Percentiles rank a stretch among this genome's conserved stretches.
These are phyloP conservation scores for Heteromyza rotundicornis DNA, from an alignment of 2,888 invertebrate genomes.

Conservation along the genomic window DNA sequence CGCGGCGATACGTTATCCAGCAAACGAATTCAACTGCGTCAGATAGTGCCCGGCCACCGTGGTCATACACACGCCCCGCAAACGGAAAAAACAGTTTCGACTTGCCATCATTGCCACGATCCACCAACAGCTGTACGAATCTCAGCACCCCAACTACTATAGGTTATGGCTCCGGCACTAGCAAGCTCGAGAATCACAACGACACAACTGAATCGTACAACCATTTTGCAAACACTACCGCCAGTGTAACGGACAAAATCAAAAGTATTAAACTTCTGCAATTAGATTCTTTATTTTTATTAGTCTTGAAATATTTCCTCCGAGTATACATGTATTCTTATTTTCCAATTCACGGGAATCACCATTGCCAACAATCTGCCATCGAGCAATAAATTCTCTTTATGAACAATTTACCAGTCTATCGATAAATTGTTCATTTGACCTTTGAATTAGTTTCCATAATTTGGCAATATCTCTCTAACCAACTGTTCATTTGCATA, in stretches of 20 bases:
- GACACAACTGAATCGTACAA: slow-evolving; percentile 25
- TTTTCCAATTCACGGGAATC: too few species aligned
- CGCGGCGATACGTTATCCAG: slow-evolving; percentile 61
- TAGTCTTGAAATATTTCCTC: too few species aligned
- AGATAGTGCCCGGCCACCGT: slow-evolving; percentile 37
- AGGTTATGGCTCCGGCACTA: slow-evolving; percentile 42
- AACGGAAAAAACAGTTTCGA: too few species aligned
- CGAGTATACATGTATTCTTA: too few species aligned
- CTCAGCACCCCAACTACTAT: slow-evolving; percentile 40
- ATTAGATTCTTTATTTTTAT: too few species aligned
- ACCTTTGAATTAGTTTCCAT: too few species aligned
- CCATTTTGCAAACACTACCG: slow-evolving; percentile 38
- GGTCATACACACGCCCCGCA: slow-evolving; percentile 42
- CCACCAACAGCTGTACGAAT: slow-evolving; percentile 40
- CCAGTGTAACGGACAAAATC: slow-evolving; percentile 59
- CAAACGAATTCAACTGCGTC: slow-evolving; percentile 32
- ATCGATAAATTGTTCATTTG: too few species aligned
- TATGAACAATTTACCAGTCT: too few species aligned
- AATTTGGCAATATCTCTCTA: background rate
- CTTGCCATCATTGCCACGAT: slow-evolving; percentile 31
- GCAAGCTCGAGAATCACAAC: slow-evolving; percentile 13
- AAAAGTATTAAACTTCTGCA: slow-evolving; percentile 59
- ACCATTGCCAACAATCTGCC: too few species aligned
- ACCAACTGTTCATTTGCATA: background rate
- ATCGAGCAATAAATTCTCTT: too few species aligned